phyloP scores from a whole-genome alignment of 2,888 invertebrate species.

The Cerceris rybyensis region DNA sequence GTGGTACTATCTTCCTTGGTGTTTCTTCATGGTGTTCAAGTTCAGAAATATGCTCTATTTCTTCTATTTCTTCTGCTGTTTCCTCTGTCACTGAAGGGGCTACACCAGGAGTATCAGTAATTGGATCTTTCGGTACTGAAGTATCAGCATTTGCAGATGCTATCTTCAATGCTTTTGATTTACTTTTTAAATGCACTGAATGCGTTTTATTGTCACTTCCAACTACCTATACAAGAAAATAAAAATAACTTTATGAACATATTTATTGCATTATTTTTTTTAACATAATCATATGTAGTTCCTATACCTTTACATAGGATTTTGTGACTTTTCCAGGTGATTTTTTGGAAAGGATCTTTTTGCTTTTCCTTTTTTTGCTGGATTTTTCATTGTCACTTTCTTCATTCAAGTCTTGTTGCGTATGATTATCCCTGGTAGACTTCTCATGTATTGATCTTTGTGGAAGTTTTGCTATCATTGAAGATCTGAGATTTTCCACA shows the following conservation, averaged over 20 bases:
- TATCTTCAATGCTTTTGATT: background rate
- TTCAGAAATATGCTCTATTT: conserved; percentile 1
- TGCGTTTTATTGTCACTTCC: conserved; percentile 21
- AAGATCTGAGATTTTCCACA: conserved; percentile 82
- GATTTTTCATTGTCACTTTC: conserved; percentile 7
- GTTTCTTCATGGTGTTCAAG: conserved; percentile 36
- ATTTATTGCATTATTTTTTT: background rate
- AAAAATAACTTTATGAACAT: background rate
- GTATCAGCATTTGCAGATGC: conserved; percentile 5
- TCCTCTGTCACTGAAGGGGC: background rate
- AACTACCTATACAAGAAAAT: conserved; percentile 16
- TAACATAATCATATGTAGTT: background rate
- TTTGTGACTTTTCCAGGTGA: conserved; percentile 63
- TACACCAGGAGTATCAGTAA: background rate
- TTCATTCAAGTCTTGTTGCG: conserved; percentile 32
- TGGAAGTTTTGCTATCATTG: conserved; percentile 77
- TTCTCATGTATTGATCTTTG: conserved; percentile 37
- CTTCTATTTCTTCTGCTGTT: background rate
- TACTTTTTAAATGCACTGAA: conserved; percentile 11
- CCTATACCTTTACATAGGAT: conserved; percentile 53
- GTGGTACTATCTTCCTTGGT: conserved; percentile 60
- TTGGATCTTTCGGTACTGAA: conserved; percentile 8
- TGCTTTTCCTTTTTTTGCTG: conserved; percentile 51
- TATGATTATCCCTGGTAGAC: conserved; percentile 13
- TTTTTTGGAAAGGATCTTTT: conserved; percentile 53